These are phyloP conservation scores for Neolamprologus longior DNA, from an alignment of 2,113 vertebrate genomes.

Conservation along the genomic window DNA sequence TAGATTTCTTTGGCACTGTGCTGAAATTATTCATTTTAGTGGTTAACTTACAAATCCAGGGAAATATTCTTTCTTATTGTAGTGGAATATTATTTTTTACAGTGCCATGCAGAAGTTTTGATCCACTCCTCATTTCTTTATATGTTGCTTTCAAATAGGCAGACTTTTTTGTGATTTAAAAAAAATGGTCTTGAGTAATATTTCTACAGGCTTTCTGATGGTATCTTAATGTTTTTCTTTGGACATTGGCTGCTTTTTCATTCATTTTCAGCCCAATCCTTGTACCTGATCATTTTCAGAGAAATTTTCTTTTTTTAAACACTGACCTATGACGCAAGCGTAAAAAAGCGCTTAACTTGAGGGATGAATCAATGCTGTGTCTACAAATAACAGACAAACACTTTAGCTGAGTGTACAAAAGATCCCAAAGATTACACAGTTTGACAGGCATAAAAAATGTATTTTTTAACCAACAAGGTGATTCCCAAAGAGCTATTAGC, in stretches of 20 bases:
- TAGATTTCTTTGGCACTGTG: neutral
- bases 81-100: neutral
- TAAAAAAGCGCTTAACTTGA: neutral
- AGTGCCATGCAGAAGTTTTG: neutral
- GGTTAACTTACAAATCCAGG: neutral
- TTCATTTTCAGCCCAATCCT: neutral
- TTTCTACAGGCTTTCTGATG: neutral
- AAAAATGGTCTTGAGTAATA: neutral
- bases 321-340: neutral
- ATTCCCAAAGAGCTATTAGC: neutral
- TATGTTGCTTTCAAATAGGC: neutral
- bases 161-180: neutral
- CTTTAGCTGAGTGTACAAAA: neutral
- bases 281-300: neutral
- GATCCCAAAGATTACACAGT: neutral
- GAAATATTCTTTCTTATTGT: neutral
- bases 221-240: neutral
- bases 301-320: neutral
- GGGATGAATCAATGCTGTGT: neutral
- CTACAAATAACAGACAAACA: neutral
- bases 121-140: neutral
- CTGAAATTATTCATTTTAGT: neutral
- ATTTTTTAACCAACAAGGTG: neutral
- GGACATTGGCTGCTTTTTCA: neutral
- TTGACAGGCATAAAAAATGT: neutral